A percentile compares a stretch with the other conserved stretches of the same genome.
These are phyloP conservation scores for Conger conger DNA, from an alignment of 2,113 vertebrate species.

Conservation along the genomic window DNA sequence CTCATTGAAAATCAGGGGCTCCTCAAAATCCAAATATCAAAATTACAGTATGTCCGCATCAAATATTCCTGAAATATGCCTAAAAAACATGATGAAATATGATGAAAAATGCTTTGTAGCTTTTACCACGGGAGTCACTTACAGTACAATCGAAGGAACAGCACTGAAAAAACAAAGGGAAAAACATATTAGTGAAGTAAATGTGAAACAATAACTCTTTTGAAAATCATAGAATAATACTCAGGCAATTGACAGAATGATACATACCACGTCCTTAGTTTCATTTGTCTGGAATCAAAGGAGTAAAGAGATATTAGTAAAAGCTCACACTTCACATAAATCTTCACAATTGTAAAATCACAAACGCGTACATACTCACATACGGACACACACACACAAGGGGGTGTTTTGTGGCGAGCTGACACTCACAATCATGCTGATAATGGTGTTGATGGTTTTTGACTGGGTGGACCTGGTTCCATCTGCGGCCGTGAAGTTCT, in stretches of 20 bases:
- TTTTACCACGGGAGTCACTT: slow-evolving; percentile 43
- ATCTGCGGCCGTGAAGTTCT: slow-evolving; percentile 90
- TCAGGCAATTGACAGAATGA: neutral
- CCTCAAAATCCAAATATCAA: neutral
- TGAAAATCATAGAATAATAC: neutral
- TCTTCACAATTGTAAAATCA: neutral
- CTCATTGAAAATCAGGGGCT: neutral
- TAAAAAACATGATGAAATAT: too few relatives aligned
- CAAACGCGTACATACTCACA: too few relatives aligned
- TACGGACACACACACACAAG: neutral
- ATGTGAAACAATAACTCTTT: neutral
- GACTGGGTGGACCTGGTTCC: slow-evolving; percentile 50
- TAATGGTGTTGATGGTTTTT: slow-evolving; percentile 79
- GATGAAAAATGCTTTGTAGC: neutral
- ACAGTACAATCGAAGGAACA: slow-evolving; percentile 93
- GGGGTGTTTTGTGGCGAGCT: too few relatives aligned
- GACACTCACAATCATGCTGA: slow-evolving; percentile 81
- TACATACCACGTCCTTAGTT: slow-evolving; percentile 84
- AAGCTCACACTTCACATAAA: neutral
- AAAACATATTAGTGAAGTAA: neutral
- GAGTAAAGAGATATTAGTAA: slow-evolving; percentile 9
- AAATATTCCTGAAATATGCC: neutral
- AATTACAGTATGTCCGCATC: too few relatives aligned
- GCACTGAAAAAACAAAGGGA: slow-evolving; percentile 71
- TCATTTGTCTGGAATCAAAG: slow-evolving; percentile 80